phyloP scores from a whole-genome alignment of 2,113 vertebrate genomes.

The Gambusia holbrooki region DNA sequence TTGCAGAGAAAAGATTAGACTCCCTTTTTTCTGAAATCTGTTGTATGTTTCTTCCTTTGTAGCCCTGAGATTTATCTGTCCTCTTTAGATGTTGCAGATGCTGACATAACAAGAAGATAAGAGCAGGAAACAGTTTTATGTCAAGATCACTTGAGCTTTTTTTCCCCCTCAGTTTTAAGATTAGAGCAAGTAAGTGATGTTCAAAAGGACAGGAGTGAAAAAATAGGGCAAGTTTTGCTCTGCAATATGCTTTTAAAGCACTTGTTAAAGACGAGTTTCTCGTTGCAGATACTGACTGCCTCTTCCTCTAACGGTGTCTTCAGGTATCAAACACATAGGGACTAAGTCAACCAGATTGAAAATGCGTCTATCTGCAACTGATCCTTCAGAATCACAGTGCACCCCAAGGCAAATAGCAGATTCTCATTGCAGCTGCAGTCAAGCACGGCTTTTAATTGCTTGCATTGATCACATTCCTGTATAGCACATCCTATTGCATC shows the following conservation, averaged over 20 bases:
- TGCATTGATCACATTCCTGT: conserved; percentile 52
- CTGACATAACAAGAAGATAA: conserved; percentile 23
- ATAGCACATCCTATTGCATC: conserved; percentile 46
- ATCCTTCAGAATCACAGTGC: conserved; percentile 59
- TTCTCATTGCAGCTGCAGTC: conserved; percentile 52
- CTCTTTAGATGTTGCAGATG: conserved; percentile 29
- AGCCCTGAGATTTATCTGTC: conserved; percentile 13
- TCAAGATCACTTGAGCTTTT: conserved; percentile 15
- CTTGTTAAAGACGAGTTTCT: neutral
- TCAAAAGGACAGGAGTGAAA: neutral
- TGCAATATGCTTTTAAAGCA: neutral
- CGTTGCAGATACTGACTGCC: conserved; percentile 3
- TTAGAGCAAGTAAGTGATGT: neutral
- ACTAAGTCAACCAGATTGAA: conserved; percentile 60
- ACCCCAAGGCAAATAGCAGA: conserved; percentile 49
- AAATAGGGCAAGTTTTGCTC: neutral
- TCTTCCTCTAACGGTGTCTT: conserved; percentile 48
- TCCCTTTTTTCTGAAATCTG: conserved; percentile 26
- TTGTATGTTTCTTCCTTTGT: conserved; percentile 27
- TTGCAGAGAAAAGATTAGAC: conserved; percentile 27
- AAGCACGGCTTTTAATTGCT: conserved; percentile 6
- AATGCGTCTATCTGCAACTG: conserved; percentile 58
- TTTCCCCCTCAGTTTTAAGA: neutral
- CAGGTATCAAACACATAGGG: conserved; percentile 56
- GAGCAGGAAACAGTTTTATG: conserved; percentile 35